These are phyloP conservation scores for Excalfactoria chinensis DNA, from an alignment of 2,113 vertebrate species.

Conservation along the genomic window DNA sequence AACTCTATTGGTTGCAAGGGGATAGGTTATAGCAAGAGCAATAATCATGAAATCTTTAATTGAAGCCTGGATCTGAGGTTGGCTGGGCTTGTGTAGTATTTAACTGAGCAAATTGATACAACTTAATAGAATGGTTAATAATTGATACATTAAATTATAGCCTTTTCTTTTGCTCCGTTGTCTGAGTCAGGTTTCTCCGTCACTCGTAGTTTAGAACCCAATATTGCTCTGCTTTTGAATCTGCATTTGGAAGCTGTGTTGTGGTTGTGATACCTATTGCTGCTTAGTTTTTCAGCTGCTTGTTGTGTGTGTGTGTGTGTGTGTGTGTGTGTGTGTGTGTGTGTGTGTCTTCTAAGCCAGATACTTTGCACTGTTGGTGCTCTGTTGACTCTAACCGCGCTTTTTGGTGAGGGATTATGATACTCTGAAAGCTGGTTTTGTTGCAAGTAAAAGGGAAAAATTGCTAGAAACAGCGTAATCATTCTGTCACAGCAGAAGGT, in stretches of 20 bases:
- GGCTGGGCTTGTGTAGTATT: neutral
- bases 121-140: neutral
- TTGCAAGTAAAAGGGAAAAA: neutral
- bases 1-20: neutral
- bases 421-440: neutral
- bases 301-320: neutral
- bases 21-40: neutral
- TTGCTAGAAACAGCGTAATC: neutral
- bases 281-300: neutral
- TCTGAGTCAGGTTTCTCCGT: neutral
- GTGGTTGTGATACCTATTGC: neutral
- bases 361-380: neutral
- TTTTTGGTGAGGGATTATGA: neutral
- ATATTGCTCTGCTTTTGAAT: neutral
- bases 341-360: rapidly evolving
- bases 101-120: neutral
- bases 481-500: neutral
- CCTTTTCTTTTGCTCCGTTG: neutral
- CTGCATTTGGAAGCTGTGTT: neutral
- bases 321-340: too few species aligned
- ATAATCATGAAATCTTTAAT: neutral
- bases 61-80: neutral
- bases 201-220: rapidly evolving
- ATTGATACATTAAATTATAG: rapidly evolving
- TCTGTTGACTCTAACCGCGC: rapidly evolving